Conservation (phyloP, 2,113 vertebrate species). For the Dascyllus trimaculatus region DNA sequence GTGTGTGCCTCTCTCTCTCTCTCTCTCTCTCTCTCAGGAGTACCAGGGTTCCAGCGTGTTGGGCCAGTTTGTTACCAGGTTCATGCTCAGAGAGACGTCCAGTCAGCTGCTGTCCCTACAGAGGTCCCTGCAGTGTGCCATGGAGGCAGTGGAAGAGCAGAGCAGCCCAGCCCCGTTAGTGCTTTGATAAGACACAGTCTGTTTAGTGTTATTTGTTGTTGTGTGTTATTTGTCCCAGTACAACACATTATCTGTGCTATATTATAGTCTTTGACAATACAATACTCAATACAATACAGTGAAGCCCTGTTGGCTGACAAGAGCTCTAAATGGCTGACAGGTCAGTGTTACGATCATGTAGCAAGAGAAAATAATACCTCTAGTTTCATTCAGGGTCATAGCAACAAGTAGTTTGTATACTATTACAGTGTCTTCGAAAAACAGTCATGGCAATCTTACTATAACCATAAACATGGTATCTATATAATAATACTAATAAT, state of each 20-base stretch:
- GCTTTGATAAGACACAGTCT: slow-evolving; percentile 6
- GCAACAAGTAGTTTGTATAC: neutral
- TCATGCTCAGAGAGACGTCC: slow-evolving; percentile 94
- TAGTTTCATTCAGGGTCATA: neutral
- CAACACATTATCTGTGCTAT: neutral
- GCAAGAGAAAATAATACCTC: neutral
- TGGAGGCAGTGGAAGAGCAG: slow-evolving; percentile 93
- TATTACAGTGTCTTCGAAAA: too few species aligned
- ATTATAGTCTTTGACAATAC: neutral
- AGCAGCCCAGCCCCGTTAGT: slow-evolving; percentile 85
- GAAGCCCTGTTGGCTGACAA: neutral
- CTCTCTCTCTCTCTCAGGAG: slow-evolving; percentile 81
- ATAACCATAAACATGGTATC: too few species aligned
- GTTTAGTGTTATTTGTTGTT: neutral
- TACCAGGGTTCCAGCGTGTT: slow-evolving; percentile 93
- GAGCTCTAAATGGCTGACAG: neutral
- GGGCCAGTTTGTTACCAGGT: slow-evolving; percentile 97
- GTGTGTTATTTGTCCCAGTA: neutral
- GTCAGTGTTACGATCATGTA: neutral
- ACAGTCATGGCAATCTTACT: too few species aligned
- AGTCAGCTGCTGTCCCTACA: slow-evolving; percentile 95
- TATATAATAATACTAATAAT: too few species aligned
- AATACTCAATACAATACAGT: neutral
- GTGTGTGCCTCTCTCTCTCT: too few species aligned
- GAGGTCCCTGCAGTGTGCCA: slow-evolving; percentile 93